These are phyloP conservation scores for Heterodera carotae DNA, from an alignment of 1,140 invertebrate genomes.

Conservation along the genomic window DNA sequence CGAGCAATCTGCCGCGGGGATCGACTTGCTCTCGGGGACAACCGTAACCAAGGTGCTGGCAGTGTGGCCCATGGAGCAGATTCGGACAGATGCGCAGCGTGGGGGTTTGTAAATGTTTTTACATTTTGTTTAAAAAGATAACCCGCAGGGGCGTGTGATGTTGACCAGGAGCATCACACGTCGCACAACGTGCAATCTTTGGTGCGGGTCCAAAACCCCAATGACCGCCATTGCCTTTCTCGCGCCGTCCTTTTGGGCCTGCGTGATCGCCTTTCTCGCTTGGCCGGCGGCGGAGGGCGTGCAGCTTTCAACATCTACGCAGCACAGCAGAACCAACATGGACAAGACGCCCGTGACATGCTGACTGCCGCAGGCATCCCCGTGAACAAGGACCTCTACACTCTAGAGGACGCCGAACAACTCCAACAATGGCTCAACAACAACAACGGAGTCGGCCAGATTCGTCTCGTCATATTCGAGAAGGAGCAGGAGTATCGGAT, in stretches of 20 bases:
- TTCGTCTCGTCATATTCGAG: background rate
- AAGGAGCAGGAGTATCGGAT: background rate
- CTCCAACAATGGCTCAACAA: too few relatives aligned
- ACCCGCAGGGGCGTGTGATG: background rate
- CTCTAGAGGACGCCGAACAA: too few relatives aligned
- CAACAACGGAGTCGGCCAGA: background rate
- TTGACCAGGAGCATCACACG: too few relatives aligned
- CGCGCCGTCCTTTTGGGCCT: background rate
- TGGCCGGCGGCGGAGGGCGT: background rate
- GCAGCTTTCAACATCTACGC: too few relatives aligned
- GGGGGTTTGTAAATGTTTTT: background rate
- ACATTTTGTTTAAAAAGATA: too few relatives aligned
- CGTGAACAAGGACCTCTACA: background rate
- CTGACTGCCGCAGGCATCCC: background rate
- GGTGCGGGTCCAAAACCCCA: background rate
- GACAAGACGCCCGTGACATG: background rate
- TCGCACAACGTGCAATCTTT: too few relatives aligned
- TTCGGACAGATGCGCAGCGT: background rate
- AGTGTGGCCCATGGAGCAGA: slow-evolving; percentile 2
- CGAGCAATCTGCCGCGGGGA: background rate
- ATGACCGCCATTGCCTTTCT: background rate
- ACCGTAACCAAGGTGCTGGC: background rate
- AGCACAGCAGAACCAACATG: too few relatives aligned
- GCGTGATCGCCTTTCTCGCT: background rate
- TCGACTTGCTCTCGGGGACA: slow-evolving; percentile 5